phyloP scores from a whole-genome alignment of 2,113 vertebrate genomes.

The Actenoides lindsayi region DNA sequence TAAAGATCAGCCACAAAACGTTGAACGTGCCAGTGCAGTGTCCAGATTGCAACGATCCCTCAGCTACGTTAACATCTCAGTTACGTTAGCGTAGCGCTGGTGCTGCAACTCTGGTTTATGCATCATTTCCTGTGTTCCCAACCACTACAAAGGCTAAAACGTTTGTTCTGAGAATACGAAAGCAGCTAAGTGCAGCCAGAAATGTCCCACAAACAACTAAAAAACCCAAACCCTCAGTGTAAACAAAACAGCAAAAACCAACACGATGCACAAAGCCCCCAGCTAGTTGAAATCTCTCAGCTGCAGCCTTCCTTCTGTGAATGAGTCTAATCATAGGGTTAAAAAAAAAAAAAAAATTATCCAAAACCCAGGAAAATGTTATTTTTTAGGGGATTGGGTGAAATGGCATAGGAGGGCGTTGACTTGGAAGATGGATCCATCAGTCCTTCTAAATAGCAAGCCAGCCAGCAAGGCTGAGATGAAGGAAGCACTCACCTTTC shows the following conservation, averaged over 20 bases:
- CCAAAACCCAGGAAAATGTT: accelerated
- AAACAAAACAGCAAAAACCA: not conserved
- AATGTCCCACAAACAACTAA: not conserved
- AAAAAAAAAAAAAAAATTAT: not conserved
- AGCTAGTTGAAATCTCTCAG: not conserved
- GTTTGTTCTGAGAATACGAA: not conserved
- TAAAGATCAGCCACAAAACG: not conserved
- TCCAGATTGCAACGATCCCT: not conserved
- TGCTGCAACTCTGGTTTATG: not conserved
- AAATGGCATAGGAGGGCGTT: not conserved
- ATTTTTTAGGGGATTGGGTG: not conserved
- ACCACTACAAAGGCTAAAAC: not conserved
- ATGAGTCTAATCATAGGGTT: not conserved
- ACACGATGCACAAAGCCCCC: not conserved
- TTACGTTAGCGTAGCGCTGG: accelerated
- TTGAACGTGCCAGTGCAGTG: not conserved
- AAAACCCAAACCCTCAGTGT: not conserved
- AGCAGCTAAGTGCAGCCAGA: not conserved
- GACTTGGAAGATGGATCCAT: not conserved
- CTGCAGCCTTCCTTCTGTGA: not conserved
- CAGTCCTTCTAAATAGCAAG: not conserved
- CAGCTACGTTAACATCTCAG: not conserved
- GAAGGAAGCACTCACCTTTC: conserved; percentile 70
- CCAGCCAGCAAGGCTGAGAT: not conserved
- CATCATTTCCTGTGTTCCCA: not conserved